These are phyloP conservation scores for Stenoptilia bipunctidactyla DNA, from an alignment of 2,888 invertebrate genomes.

Conservation along the genomic window DNA sequence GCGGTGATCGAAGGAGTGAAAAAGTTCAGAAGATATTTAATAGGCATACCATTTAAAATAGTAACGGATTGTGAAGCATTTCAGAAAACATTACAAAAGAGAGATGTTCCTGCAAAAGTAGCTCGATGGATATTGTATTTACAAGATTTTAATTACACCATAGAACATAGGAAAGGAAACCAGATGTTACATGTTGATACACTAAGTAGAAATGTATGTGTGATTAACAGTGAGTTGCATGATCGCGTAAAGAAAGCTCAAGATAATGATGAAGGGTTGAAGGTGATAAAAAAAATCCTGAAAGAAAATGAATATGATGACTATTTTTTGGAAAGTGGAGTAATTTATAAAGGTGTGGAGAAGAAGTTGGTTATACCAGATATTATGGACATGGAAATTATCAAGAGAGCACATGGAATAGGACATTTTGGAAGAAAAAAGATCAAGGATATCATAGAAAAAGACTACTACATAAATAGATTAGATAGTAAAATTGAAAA, in stretches of 20 bases:
- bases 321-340: conserved; percentile 11
- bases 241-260: conserved; percentile 14
- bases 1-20: conserved; percentile 16
- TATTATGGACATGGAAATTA: conserved; percentile 7
- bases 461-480: no score
- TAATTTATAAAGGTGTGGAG: conserved; percentile 14
- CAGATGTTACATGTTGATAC: conserved; percentile 19
- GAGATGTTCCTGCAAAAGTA: conserved; percentile 17
- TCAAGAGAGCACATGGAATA: not conserved
- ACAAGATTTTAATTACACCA: conserved; percentile 17
- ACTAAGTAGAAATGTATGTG: conserved; percentile 7
- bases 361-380: conserved; percentile 8
- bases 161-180: conserved; percentile 19
- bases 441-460: no score
- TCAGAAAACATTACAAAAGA: conserved; percentile 17
- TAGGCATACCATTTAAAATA: conserved; percentile 17
- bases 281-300: conserved; percentile 11
- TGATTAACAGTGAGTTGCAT: conserved; percentile 6
- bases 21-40: conserved; percentile 16
- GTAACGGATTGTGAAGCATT: conserved; percentile 18
- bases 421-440: no score
- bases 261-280: conserved; percentile 13
- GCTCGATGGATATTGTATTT: conserved; percentile 19
- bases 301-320: conserved; percentile 13
- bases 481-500: no score